A percentile compares a stretch with the other conserved stretches of the same genome.
Conservation (phyloP, 2,113 vertebrate genomes). For the Tamias sibiricus region DNA sequence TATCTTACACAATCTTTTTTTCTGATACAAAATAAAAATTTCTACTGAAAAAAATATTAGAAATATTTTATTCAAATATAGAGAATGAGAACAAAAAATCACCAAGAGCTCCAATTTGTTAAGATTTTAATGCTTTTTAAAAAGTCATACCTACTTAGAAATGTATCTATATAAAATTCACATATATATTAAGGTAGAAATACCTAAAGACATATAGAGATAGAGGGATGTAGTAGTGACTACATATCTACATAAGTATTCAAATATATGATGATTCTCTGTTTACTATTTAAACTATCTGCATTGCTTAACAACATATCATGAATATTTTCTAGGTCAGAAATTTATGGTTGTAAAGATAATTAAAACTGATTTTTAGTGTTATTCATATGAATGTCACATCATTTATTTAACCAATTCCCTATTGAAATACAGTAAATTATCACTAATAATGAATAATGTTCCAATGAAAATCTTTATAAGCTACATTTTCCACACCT, state of each 20-base stretch:
- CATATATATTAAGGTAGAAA: background rate
- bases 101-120: background rate
- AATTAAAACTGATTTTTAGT: background rate
- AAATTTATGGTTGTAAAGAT: constrained; percentile 7
- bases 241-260: background rate
- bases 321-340: background rate
- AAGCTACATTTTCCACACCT: background rate
- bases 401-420: constrained; percentile 15
- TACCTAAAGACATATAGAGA: background rate
- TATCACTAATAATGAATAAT: background rate
- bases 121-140: background rate
- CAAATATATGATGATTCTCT: background rate
- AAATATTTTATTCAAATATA: background rate
- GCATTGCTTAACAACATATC: background rate
- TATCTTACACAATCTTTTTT: background rate
- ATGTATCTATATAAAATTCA: background rate
- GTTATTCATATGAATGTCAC: background rate
- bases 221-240: background rate
- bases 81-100: background rate
- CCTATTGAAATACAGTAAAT: background rate
- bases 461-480: background rate
- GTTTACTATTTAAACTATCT: background rate
- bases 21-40: constrained; percentile 16
- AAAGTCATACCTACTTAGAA: background rate
- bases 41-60: background rate